Conservation (phyloP, 1,140 invertebrate species). For the Drosophila athabasca region DNA sequence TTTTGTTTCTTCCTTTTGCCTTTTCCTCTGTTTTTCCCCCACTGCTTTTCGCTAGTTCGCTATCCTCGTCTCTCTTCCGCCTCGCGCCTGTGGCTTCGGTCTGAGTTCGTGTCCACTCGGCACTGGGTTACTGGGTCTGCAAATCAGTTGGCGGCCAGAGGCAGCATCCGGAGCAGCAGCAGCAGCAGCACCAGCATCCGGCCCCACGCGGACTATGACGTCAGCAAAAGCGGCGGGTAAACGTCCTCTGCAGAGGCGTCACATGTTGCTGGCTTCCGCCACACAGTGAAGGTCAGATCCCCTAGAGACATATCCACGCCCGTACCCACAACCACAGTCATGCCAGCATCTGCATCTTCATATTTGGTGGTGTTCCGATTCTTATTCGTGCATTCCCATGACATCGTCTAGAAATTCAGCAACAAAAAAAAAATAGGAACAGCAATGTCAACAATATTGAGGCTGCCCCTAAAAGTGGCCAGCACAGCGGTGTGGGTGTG, state of each 20-base stretch:
- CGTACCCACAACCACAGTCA: slow-evolving; percentile 2
- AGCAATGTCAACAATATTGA: slow-evolving; percentile 35
- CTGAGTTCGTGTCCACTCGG: slow-evolving; percentile 16
- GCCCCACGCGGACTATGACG: slow-evolving; percentile 59
- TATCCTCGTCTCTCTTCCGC: background rate
- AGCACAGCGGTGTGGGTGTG: slow-evolving; percentile 7
- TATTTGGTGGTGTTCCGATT: no score
- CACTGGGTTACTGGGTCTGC: slow-evolving; percentile 65
- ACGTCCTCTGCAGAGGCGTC: slow-evolving; percentile 73
- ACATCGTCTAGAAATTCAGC: background rate
- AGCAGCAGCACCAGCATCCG: slow-evolving; percentile 14
- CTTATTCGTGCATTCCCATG: no score
- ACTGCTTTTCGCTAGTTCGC: background rate
- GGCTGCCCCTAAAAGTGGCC: slow-evolving; percentile 57
- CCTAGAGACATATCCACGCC: slow-evolving; percentile 7
- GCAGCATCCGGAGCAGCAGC: slow-evolving; percentile 7
- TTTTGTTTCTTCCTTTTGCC: background rate
- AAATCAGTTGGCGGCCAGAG: slow-evolving; percentile 5
- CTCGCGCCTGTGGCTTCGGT: slow-evolving; percentile 14
- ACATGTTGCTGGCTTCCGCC: slow-evolving; percentile 68
- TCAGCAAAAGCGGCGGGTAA: slow-evolving; percentile 73
- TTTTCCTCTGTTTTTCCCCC: slow-evolving; percentile 1
- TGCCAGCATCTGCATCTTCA: no score
- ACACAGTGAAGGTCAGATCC: slow-evolving; percentile 6
- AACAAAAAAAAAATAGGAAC: background rate